Base-by-base conservation (phyloP, 2,888 invertebrate genomes). In the Scelioninae gen. 1 region DNA sequence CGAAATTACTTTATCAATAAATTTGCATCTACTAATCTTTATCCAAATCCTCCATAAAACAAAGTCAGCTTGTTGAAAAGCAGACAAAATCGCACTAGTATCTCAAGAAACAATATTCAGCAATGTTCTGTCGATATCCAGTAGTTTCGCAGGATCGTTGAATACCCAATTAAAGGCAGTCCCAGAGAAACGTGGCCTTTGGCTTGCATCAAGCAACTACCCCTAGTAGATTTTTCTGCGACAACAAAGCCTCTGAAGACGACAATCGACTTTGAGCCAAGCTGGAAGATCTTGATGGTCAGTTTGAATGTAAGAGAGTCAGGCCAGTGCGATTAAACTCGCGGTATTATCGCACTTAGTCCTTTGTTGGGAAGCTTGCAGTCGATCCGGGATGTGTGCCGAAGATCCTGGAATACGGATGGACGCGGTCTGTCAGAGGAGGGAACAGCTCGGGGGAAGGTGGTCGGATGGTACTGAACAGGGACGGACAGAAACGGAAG, bases 381-480 rank as follows among this genome's bases (percentile, higher is more conserved):
- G 78, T 82, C 88, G 89, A 89, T 88, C 88, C 87, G 87, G 90
- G 89, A 90, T 89, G 90, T 90, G 90, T 90, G 89, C 87, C 88
- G 83, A 78, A 87, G 76, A 83, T 82, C 83, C 80, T 51, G 87
- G 82, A 87, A 86, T 86, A 85, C 82, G 86, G 87, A 85, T 76
- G 85, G 86, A 85, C 75, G 79, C 53, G 79, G 71, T 66, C 66
- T 69, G 76, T 69, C 69, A n/a, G n/a, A n/a, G n/a, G n/a, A n/a
- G n/a, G n/a, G n/a, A n/a, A n/a, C n/a, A n/a, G n/a, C n/a, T n/a
- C n/a, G 84, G 83, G 81, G 65, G 85, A 75, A 81, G 58, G 69
- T 40, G 23, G 40, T 23, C 15, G 58, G 43, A 13, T 43, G 58
- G 56, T 56, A 16, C 58, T 32, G 51, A 60, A 60, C 38, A 34